Conservation (phyloP, 2,888 invertebrate genomes). For the Lasioglossum morio region DNA sequence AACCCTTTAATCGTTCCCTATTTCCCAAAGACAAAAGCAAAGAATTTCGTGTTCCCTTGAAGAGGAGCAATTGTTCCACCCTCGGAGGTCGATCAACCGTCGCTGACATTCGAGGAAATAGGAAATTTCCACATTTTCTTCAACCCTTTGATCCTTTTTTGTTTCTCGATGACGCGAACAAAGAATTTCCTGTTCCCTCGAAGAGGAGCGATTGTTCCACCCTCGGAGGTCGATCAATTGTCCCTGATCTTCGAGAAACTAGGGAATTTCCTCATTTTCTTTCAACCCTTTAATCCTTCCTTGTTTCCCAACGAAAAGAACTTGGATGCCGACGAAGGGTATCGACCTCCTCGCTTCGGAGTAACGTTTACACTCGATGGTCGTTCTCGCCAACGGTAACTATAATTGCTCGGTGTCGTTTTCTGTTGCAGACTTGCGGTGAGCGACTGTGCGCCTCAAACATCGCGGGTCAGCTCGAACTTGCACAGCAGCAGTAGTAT, state of each 20-base stretch:
- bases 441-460: slow-evolving; percentile 93
- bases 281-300: no score
- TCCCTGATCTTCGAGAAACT: no score
- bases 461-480: slow-evolving; percentile 94
- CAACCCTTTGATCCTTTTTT: no score
- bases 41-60: not conserved
- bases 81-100: no score
- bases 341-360: not conserved
- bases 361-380: not conserved
- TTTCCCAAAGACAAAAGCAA: not conserved
- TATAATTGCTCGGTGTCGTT: not conserved
- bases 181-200: no score
- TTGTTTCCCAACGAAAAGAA: not conserved
- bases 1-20: not conserved
- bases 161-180: no score
- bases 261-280: no score
- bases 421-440: slow-evolving; percentile 90
- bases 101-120: no score
- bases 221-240: no score
- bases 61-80: not conserved
- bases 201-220: no score
- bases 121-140: no score
- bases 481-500: slow-evolving; percentile 93
- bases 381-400: not conserved
- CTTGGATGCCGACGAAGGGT: not conserved